Conservation (phyloP, 53 echinoderm and acorn worm genomes). For the Astropecten irregularis region DNA sequence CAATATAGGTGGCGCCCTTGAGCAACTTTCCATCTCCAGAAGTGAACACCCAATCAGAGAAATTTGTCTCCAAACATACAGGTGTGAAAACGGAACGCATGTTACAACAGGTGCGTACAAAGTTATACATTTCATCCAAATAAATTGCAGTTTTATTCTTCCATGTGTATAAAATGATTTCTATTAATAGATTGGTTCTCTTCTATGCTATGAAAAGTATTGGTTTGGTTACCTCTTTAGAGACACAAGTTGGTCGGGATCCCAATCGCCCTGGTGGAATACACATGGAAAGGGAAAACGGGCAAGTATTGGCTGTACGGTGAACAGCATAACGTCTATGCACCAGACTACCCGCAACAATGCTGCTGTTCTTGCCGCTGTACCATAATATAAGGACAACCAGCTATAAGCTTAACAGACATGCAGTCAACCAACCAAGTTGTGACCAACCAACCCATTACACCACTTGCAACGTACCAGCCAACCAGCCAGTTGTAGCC, state of each 20-base stretch:
- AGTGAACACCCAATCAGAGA: constrained; percentile 53
- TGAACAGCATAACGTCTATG: constrained; percentile 45
- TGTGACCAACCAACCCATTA: too few species aligned
- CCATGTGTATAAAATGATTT: too few species aligned
- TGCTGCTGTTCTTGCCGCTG: constrained; percentile 66
- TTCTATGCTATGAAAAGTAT: too few species aligned
- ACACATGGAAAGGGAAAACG: constrained; percentile 50
- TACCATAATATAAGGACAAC: background rate
- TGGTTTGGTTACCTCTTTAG: constrained; percentile 22
- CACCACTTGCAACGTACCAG: background rate
- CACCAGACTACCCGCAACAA: constrained; percentile 72
- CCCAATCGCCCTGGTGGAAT: constrained; percentile 61
- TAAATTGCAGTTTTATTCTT: too few species aligned
- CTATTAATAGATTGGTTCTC: too few species aligned
- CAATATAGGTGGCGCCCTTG: constrained; percentile 49
- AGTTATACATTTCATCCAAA: too few species aligned
- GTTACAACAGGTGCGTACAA: constrained; percentile 46
- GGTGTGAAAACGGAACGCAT: constrained; percentile 42
- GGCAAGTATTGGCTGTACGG: constrained; percentile 72
- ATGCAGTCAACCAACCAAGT: too few species aligned
- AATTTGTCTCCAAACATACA: constrained; percentile 39
- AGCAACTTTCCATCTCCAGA: constrained; percentile 14
- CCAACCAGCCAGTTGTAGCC: too few species aligned
- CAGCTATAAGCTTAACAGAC: too few species aligned
- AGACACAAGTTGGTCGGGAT: constrained; percentile 51